Percentiles rank a stretch among this genome's conserved stretches.
These are phyloP conservation scores for Zophobas atratus DNA, from an alignment of 1,140 invertebrate species.

Conservation along the genomic window DNA sequence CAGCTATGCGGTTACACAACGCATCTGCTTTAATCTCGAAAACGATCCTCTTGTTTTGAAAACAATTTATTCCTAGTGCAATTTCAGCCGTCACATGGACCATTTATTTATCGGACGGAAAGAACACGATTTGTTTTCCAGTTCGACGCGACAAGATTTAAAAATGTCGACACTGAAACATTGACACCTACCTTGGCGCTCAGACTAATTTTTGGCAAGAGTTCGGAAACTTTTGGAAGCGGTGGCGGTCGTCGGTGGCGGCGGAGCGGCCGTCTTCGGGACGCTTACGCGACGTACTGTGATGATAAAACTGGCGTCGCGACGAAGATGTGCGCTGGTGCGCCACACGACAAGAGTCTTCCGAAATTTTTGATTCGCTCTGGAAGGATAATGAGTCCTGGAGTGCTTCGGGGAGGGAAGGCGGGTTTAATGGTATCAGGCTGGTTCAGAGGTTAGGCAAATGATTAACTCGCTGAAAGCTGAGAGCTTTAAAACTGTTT, in stretches of 20 bases:
- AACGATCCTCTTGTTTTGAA: not conserved
- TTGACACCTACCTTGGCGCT: slow-evolving; percentile 16
- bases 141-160: too few species aligned
- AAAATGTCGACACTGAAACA: not conserved
- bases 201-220: not conserved
- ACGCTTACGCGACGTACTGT: slow-evolving; percentile 30
- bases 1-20: too few species aligned
- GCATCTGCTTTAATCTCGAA: too few species aligned
- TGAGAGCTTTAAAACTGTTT: too few species aligned
- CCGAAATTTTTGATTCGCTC: slow-evolving; percentile 21
- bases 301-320: slow-evolving; percentile 27
- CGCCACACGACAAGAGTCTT: not conserved
- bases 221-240: not conserved
- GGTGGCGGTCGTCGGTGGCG: not conserved
- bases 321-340: slow-evolving; percentile 21
- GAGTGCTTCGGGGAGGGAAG: not conserved
- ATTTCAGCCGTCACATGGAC: slow-evolving; percentile 5
- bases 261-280: slow-evolving; percentile 1
- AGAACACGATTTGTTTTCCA: too few species aligned
- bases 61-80: not conserved
- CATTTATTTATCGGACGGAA: not conserved
- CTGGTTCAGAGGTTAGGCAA: too few species aligned
- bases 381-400: slow-evolving; percentile 12
- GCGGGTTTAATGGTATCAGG: not conserved
- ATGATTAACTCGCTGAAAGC: too few species aligned